phyloP scores from a whole-genome alignment of 2,113 vertebrate species.

The Tinamus guttatus region DNA sequence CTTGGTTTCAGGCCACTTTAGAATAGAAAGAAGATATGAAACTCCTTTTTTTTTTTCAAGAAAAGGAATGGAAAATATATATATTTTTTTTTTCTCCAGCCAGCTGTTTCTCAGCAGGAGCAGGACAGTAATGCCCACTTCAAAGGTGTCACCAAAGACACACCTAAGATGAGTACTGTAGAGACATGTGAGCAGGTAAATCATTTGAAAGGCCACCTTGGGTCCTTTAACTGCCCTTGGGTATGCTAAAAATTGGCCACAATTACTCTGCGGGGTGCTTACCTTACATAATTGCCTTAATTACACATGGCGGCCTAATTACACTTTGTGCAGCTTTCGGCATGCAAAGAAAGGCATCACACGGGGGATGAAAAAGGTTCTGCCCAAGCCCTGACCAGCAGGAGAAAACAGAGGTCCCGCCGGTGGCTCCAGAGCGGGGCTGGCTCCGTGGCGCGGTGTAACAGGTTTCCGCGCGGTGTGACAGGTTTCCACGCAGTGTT shows the following conservation, averaged over 20 bases:
- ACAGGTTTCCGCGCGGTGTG: no score
- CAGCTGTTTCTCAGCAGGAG: not conserved
- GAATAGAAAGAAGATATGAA: not conserved
- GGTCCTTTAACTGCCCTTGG: not conserved
- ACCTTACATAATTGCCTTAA: slow-evolving; percentile 23
- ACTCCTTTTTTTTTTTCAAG: not conserved
- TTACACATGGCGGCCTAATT: slow-evolving; percentile 4
- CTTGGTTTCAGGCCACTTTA: not conserved
- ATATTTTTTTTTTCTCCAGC: not conserved
- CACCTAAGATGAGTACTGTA: not conserved
- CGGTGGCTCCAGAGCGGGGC: no score
- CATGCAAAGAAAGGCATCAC: slow-evolving; percentile 9
- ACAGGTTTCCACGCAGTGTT: no score
- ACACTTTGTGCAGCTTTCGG: not conserved
- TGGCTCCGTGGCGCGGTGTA: no score
- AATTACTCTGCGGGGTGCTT: slow-evolving; percentile 21
- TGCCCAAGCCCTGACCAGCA: not conserved
- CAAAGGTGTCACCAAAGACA: slow-evolving; percentile 20
- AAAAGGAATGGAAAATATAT: not conserved
- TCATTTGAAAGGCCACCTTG: not conserved
- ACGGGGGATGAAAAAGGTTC: not conserved
- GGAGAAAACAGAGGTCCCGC: not conserved
- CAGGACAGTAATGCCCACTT: not conserved
- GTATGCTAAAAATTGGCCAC: slow-evolving; percentile 42
- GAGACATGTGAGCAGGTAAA: not conserved